A percentile compares a stretch with the other conserved stretches of the same genome.
Evolutionary conservation across 2,797 vertebrate species (phyloP).

Genomic region (Myotis myotis): DNA sequence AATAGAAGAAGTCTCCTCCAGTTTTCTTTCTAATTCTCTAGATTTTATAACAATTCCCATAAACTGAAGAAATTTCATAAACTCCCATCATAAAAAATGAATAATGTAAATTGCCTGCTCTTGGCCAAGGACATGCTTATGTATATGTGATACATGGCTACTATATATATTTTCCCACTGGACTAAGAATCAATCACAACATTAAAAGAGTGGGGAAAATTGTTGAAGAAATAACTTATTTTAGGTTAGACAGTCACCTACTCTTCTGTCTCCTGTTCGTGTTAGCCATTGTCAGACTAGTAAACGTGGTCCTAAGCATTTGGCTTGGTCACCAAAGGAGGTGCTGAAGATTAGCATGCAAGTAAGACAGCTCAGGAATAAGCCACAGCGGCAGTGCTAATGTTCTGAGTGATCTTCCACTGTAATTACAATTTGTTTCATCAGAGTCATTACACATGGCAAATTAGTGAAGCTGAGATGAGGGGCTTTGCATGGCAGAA

Average conservation of each 20-base stretch:
- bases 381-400: conserved; percentile 73
- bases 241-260: background rate
- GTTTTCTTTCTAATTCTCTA: conserved; percentile 61
- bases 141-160: conserved; percentile 45
- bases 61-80: conserved; percentile 71
- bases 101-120: conserved; percentile 38
- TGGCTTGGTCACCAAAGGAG: conserved; percentile 72
- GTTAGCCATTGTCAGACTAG: conserved; percentile 49
- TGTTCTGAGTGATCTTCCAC: conserved; percentile 79
- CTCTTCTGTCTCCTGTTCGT: background rate
- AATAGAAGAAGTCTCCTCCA: conserved; percentile 33
- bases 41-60: conserved; percentile 67
- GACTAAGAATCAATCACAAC: conserved; percentile 48
- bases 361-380: conserved; percentile 72
- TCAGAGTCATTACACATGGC: conserved; percentile 84
- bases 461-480: conserved; percentile 85
- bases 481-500: conserved; percentile 73
- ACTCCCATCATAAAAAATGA: conserved; percentile 63
- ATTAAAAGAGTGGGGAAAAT: conserved; percentile 36
- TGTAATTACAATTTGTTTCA: conserved; percentile 86
- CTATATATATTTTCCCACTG: conserved; percentile 26
- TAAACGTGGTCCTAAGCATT: conserved; percentile 72
- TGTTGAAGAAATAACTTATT: conserved; percentile 36
- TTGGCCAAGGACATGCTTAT: conserved; percentile 7
- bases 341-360: conserved; percentile 72